Evolutionary conservation across 2,888 invertebrate genomes (phyloP).

Genomic region (Apamea crenata): DNA sequence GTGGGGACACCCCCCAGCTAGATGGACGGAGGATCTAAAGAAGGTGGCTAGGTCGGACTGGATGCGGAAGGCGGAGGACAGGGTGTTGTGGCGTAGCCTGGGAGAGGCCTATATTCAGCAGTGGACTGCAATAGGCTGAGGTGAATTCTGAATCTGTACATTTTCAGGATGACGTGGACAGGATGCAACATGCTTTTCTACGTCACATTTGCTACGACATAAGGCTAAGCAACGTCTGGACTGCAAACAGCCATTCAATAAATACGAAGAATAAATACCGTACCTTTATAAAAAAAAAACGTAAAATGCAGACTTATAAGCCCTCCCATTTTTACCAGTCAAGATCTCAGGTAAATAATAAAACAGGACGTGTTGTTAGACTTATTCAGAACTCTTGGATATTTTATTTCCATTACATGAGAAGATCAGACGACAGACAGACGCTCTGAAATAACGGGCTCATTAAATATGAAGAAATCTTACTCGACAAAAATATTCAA

Average conservation of each 20-base stretch:
- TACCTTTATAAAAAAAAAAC: no score
- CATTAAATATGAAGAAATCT: slow-evolving; percentile 77
- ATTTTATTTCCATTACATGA: slow-evolving; percentile 50
- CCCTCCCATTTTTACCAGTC: not conserved
- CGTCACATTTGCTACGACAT: not conserved
- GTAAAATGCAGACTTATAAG: slow-evolving; percentile 2
- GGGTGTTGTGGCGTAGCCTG: no score
- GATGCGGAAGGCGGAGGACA: no score
- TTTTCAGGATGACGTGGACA: no score
- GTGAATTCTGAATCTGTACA: not conserved
- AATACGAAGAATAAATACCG: not conserved
- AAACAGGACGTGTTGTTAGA: slow-evolving; percentile 35
- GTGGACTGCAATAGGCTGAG: not conserved
- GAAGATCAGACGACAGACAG: slow-evolving; percentile 65
- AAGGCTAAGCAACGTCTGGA: no score
- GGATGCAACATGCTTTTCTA: not conserved
- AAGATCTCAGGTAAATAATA: slow-evolving; percentile 49
- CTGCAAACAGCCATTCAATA: not conserved
- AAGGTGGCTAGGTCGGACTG: no score
- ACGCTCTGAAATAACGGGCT: slow-evolving; percentile 69
- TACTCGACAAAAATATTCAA: slow-evolving; percentile 72
- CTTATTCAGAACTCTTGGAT: slow-evolving; percentile 35
- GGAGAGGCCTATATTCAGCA: no score
- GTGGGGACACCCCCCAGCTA: no score
- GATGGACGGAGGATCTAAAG: no score